Evolutionary conservation across 2,888 invertebrate species (phyloP).

Genomic region (Melikaiella ostensackeni): DNA sequence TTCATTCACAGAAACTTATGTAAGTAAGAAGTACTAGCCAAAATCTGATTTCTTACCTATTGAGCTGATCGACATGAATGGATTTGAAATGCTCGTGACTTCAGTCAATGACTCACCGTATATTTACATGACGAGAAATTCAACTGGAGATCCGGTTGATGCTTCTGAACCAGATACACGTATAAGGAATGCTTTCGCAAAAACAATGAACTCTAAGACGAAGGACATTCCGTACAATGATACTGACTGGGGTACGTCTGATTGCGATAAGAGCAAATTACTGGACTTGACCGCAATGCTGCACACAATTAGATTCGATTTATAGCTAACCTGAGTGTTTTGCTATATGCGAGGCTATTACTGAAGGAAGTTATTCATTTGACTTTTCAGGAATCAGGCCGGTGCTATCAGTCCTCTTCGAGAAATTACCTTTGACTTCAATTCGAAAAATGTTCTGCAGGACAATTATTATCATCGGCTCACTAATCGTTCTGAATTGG

Average conservation of each 20-base stretch:
- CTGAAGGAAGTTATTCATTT: neutral
- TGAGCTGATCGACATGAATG: neutral
- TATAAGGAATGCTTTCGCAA: neutral
- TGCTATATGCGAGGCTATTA: neutral
- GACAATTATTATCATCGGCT: neutral
- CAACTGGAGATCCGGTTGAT: neutral
- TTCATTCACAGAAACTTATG: neutral
- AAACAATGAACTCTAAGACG: neutral
- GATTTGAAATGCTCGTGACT: neutral
- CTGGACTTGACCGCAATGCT: neutral
- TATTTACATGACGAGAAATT: neutral
- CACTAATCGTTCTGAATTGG: too few species aligned
- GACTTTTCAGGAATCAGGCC: neutral
- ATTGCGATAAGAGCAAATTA: neutral
- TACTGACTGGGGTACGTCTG: rapidly evolving
- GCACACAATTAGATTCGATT: neutral
- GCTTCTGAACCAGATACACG: neutral
- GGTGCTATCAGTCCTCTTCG: neutral
- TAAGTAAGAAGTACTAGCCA: neutral
- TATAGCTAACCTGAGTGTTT: neutral
- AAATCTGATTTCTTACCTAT: neutral
- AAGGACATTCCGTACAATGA: neutral
- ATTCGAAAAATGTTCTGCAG: neutral
- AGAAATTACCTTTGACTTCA: neutral
- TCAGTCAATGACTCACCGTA: neutral